phyloP scores from a whole-genome alignment of 2,888 invertebrate genomes.

The Encarsia formosa region DNA sequence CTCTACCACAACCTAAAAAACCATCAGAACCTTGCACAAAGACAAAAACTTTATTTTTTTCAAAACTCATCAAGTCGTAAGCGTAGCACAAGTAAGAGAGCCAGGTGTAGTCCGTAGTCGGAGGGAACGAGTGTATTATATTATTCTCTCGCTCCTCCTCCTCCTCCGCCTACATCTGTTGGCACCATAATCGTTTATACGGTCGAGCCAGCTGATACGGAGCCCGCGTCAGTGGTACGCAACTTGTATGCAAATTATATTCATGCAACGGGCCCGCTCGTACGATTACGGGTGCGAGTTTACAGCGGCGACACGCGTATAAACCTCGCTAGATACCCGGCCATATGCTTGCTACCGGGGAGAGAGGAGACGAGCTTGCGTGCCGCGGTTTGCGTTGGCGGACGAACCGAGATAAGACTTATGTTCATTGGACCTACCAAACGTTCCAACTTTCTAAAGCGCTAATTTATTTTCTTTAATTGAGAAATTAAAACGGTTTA shows the following conservation, averaged over 20 bases:
- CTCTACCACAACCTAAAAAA: too few relatives aligned
- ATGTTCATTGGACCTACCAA: too few relatives aligned
- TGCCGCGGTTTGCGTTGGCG: conserved; percentile 3
- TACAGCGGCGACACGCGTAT: conserved; percentile 51
- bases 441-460: too few relatives aligned
- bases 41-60: not conserved
- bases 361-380: too few relatives aligned
- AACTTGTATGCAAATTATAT: conserved; percentile 53
- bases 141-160: too few relatives aligned
- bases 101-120: too few relatives aligned
- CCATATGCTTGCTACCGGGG: too few relatives aligned
- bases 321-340: conserved; percentile 39
- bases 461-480: too few relatives aligned
- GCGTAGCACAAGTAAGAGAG: not conserved
- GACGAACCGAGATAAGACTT: too few relatives aligned
- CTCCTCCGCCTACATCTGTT: conserved; percentile 52
- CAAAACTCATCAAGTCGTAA: not conserved
- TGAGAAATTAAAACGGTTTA: too few relatives aligned
- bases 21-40: not conserved
- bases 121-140: too few relatives aligned
- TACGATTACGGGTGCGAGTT: conserved; percentile 38
- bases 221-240: conserved; percentile 34
- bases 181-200: conserved; percentile 52
- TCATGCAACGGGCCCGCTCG: conserved; percentile 45
- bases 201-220: conserved; percentile 49